Evolutionary conservation across 1,140 invertebrate genomes (phyloP).

Genomic region (Teleopsis dalmanni): DNA sequence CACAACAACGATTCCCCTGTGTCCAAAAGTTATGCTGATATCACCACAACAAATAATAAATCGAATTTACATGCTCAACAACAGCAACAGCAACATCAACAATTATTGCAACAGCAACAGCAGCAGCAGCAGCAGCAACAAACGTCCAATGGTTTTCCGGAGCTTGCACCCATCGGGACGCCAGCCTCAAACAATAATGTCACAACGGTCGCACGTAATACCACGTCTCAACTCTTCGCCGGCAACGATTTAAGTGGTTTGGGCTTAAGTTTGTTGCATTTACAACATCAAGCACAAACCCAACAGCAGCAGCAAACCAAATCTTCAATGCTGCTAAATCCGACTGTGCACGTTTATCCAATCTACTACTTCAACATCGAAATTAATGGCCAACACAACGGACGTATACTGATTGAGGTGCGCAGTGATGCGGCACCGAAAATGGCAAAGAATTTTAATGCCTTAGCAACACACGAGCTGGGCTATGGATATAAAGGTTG

Average conservation of each 20-base stretch:
- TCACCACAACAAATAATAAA: slow-evolving; percentile 1
- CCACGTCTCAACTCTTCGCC: slow-evolving; percentile 4
- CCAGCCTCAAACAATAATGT: background rate
- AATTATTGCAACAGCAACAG: background rate
- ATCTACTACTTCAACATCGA: slow-evolving; percentile 72
- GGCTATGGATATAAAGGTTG: slow-evolving; percentile 74
- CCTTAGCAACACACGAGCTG: slow-evolving; percentile 69
- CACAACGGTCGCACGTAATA: background rate
- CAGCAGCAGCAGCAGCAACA: background rate
- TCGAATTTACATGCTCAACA: slow-evolving; percentile 1
- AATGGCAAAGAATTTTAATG: slow-evolving; percentile 84
- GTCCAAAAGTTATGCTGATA: slow-evolving; percentile 9
- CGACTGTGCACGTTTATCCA: slow-evolving; percentile 52
- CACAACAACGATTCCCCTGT: background rate
- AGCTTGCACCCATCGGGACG: background rate
- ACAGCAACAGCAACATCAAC: slow-evolving; percentile 6
- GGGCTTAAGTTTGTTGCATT: slow-evolving; percentile 5
- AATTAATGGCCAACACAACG: slow-evolving; percentile 60
- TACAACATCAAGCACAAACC: slow-evolving; percentile 6
- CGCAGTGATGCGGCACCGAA: slow-evolving; percentile 77
- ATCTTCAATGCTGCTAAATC: slow-evolving; percentile 40
- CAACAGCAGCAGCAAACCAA: slow-evolving; percentile 10
- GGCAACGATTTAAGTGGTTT: slow-evolving; percentile 6
- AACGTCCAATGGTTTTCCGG: background rate
- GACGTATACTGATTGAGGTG: slow-evolving; percentile 75